Evolutionary conservation across 2,113 vertebrate species (phyloP), one percentile per base, ranked within the genome.

Genomic region (Corydoras maculifer): DNA sequence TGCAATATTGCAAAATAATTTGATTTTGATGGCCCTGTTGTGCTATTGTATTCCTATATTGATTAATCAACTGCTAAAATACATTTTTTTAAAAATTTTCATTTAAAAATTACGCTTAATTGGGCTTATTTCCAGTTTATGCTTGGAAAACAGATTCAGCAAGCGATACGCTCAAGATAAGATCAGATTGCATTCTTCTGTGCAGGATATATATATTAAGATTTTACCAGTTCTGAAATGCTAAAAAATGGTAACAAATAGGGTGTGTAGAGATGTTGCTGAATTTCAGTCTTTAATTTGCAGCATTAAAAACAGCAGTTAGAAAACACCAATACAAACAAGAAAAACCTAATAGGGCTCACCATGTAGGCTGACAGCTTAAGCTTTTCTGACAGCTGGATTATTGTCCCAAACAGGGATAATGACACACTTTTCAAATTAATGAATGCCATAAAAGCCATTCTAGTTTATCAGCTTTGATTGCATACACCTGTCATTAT

Each of bases 21-120:
- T 77, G 82, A 83, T 84, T 69, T 75, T 50, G 59, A 53, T 62
- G 50, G n/a, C 57, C 30, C 53, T 59, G 32, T 59, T 50, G 51
- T 65, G 25, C 55, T 60, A 43, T 43, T 43, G 35, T 43, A 43
- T 5, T 43, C 7, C 35, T 43, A 5, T 5, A 43, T 43, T 43
- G 4, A 43, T 43, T 43, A 43, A 43, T 43, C 35, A 43, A 43
- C 35, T 43, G 35, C 35, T 43, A 43, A 43, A 43, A 25, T 25
- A 25, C 18, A 25, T 25, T 43, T 5, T 43, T 43, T 43, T 43
- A 43, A n/a, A n/a, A n/a, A 43, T 8, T 43, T 43, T 4, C 35
- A 43, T 5, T 43, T 43, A 43, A 43, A 43, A 43, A 1, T 43
- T 43, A 8, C 1, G 35, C 35, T 43, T 43, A 43, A 4, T 43